Evolutionary conservation across 2,888 invertebrate species (phyloP).

Genomic region (Ophonus ardosiacus): DNA sequence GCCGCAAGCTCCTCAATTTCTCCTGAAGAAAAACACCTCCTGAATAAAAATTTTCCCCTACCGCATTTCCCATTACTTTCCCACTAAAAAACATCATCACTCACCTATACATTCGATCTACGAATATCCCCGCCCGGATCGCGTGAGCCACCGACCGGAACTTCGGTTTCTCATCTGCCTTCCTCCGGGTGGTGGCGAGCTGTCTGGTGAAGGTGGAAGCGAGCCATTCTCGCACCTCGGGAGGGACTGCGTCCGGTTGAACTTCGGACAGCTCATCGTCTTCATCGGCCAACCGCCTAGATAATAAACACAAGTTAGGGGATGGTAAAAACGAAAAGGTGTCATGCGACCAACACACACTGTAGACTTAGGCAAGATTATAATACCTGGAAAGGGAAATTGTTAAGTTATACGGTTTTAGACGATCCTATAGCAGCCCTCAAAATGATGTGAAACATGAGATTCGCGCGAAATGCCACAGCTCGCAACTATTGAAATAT

Average conservation of each 20-base stretch:
- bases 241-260: slow-evolving; percentile 96
- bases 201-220: slow-evolving; percentile 97
- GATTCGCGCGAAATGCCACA: too few relatives aligned
- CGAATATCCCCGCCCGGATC: slow-evolving; percentile 96
- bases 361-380: neutral
- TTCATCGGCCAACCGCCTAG: slow-evolving; percentile 90
- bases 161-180: slow-evolving; percentile 89
- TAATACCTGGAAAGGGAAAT: too few relatives aligned
- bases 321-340: neutral
- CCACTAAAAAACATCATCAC: neutral
- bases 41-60: too few relatives aligned
- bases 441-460: too few relatives aligned
- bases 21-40: too few relatives aligned
- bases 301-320: slow-evolving; percentile 4
- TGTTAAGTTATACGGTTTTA: too few relatives aligned
- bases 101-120: slow-evolving; percentile 90
- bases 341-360: slow-evolving; percentile 15
- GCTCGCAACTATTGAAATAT: too few relatives aligned
- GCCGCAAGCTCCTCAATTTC: too few relatives aligned
- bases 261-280: slow-evolving; percentile 98
- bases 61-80: too few relatives aligned
- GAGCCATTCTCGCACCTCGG: slow-evolving; percentile 97
- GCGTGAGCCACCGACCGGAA: slow-evolving; percentile 97
- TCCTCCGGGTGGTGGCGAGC: slow-evolving; percentile 86
- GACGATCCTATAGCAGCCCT: too few relatives aligned